These are phyloP conservation scores for Zoanthus gigantus DNA, from an alignment of 92 coral and sea anemone species.

Conservation along the genomic window DNA sequence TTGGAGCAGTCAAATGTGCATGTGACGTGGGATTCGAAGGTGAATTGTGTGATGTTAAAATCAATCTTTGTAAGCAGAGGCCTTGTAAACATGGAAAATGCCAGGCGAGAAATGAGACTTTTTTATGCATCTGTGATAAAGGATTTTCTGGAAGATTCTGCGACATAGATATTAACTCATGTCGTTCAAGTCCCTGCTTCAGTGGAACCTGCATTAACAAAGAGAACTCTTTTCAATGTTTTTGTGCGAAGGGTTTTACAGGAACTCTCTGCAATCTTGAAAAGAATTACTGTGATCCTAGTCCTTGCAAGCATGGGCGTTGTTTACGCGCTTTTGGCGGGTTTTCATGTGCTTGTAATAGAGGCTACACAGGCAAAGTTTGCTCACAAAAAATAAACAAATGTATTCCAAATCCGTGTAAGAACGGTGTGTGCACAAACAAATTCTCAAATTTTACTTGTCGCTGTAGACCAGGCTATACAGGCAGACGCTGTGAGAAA, in stretches of 20 bases:
- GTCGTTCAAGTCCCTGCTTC: conserved; percentile 54
- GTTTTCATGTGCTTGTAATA: conserved; percentile 63
- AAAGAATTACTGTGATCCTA: conserved; percentile 46
- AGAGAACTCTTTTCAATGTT: conserved; percentile 41
- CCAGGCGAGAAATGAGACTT: conserved; percentile 27
- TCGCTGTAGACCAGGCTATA: conserved; percentile 76
- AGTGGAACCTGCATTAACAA: conserved; percentile 44
- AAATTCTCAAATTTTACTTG: conserved; percentile 59
- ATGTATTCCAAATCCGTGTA: conserved; percentile 71
- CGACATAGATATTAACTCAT: conserved; percentile 60
- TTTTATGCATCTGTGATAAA: conserved; percentile 41
- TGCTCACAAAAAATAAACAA: conserved; percentile 64
- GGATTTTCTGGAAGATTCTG: conserved; percentile 47
- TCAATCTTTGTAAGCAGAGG: conserved; percentile 47
- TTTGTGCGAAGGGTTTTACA: conserved; percentile 61
- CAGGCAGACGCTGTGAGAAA: conserved; percentile 72
- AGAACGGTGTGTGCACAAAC: conserved; percentile 68
- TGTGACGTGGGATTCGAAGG: conserved; percentile 55
- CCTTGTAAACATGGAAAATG: conserved; percentile 61
- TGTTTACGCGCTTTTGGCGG: conserved; percentile 34
- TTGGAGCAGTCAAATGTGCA: conserved; percentile 48
- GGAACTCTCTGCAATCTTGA: conserved; percentile 49
- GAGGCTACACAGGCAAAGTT: conserved; percentile 76
- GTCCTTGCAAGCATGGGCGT: conserved; percentile 65
- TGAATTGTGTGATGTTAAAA: conserved; percentile 48